Percentiles rank a stretch among this genome's conserved stretches.
These are phyloP conservation scores for Brienomyrus brachyistius DNA, from an alignment of 2,113 vertebrate genomes.

Conservation along the genomic window DNA sequence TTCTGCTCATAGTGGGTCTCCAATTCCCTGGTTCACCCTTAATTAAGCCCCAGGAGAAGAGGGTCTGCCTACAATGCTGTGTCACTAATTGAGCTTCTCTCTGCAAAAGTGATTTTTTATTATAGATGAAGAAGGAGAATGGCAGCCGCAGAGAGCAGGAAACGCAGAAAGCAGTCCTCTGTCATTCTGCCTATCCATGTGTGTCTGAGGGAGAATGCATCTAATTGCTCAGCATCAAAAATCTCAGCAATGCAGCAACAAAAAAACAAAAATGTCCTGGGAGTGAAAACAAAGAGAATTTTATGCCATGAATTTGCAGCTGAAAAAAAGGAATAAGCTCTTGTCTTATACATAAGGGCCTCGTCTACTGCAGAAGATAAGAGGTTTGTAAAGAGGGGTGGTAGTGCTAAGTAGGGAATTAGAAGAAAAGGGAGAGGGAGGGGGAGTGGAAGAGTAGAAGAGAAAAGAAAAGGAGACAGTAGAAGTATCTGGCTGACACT, in stretches of 20 bases:
- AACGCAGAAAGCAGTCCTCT: neutral
- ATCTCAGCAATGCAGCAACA: constrained; percentile 13
- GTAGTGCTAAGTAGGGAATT: neutral
- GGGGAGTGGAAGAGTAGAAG: neutral
- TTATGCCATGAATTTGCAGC: neutral
- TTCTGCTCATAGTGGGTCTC: neutral
- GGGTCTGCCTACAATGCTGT: neutral
- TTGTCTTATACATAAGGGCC: neutral
- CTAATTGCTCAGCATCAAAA: constrained; percentile 6
- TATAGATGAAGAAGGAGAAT: neutral
- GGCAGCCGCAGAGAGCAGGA: neutral
- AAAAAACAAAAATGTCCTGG: neutral
- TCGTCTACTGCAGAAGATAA: neutral
- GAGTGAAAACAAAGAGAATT: neutral
- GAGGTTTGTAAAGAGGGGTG: neutral
- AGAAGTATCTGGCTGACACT: neutral
- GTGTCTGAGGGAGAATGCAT: neutral
- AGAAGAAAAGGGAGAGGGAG: neutral
- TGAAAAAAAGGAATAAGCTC: neutral
- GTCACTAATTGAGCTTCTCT: constrained; percentile 17
- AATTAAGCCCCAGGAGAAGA: constrained; percentile 10
- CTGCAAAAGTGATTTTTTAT: neutral
- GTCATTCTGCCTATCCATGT: constrained; percentile 2
- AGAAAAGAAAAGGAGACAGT: neutral
- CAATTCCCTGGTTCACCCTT: neutral